Percentiles rank a stretch among this genome's conserved stretches.
Conservation (phyloP, 2,797 vertebrate species). For the Etheostoma nigrum region DNA sequence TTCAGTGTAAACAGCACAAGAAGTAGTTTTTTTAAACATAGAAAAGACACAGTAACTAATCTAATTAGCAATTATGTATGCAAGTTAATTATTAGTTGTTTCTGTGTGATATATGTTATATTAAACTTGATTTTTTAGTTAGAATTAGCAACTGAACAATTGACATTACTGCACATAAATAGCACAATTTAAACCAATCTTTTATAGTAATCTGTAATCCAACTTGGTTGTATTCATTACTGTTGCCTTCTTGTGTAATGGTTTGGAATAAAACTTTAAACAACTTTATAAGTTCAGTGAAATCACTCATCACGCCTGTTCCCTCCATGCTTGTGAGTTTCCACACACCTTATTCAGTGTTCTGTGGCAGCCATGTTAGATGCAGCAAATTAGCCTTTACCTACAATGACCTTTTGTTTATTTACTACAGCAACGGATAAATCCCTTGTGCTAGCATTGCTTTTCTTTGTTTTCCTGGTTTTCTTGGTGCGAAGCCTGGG, state of each 20-base stretch:
- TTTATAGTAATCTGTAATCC: constrained; percentile 5
- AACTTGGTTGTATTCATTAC: constrained; percentile 16
- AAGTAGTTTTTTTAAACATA: neutral
- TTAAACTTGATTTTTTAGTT: neutral
- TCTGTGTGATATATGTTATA: neutral
- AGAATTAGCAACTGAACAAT: neutral
- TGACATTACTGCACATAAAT: neutral
- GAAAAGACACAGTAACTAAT: neutral
- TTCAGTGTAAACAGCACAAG: neutral
- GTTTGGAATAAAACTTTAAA: constrained; percentile 59
- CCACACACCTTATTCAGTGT: constrained; percentile 29
- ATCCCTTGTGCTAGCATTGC: constrained; percentile 57
- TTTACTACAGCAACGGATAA: neutral
- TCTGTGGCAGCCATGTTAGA: constrained; percentile 32
- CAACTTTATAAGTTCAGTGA: constrained; percentile 44
- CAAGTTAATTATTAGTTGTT: neutral
- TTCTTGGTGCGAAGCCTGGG: constrained; percentile 36
- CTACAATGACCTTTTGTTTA: neutral
- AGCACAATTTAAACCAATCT: neutral
- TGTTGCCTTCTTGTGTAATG: constrained; percentile 52
- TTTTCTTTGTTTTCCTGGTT: constrained; percentile 45
- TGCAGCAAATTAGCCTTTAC: constrained; percentile 1
- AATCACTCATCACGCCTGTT: constrained; percentile 36
- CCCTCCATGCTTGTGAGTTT: constrained; percentile 33
- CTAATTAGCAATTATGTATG: no score